Evolutionary conservation across 2,888 invertebrate genomes (phyloP).

Genomic region (Periphyllus acericola): DNA sequence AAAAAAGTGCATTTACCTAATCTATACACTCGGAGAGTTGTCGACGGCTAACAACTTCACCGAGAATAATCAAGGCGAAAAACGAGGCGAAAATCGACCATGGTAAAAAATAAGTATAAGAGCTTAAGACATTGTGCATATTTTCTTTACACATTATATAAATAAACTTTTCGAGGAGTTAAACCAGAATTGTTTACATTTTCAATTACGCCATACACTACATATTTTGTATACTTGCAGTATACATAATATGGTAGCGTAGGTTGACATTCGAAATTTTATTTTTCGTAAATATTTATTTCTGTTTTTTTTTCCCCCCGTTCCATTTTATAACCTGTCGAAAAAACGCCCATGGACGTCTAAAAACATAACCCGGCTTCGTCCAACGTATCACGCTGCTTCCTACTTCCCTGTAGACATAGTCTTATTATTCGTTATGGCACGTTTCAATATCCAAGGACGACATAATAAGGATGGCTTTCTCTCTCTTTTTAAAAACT

Average conservation of each 20-base stretch:
- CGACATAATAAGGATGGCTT: slow-evolving; percentile 27
- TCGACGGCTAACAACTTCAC: too few species aligned
- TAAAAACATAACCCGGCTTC: slow-evolving; percentile 12
- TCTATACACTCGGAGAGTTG: too few species aligned
- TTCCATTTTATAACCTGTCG: background rate
- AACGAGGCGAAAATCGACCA: too few species aligned
- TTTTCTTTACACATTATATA: too few species aligned
- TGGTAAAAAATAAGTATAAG: too few species aligned
- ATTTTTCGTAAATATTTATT: background rate
- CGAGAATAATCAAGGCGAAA: too few species aligned
- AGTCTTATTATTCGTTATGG: background rate
- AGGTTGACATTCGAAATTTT: background rate
- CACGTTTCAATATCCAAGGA: slow-evolving; percentile 48
- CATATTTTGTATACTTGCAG: background rate
- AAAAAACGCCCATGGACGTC: slow-evolving; percentile 37
- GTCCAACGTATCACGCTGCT: background rate
- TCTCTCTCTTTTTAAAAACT: slow-evolving; percentile 24
- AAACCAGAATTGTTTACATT: background rate
- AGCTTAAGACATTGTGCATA: too few species aligned
- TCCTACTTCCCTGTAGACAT: slow-evolving; percentile 26
- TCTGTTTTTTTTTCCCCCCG: too few species aligned
- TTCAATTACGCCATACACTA: background rate
- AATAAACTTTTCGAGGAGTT: too few species aligned
- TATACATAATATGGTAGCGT: too few species aligned
- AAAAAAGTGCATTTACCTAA: too few species aligned